A percentile compares a stretch with the other conserved stretches of the same genome.
Evolutionary conservation across 2,888 invertebrate species (phyloP).

Genomic region (Mythimna pallens): DNA sequence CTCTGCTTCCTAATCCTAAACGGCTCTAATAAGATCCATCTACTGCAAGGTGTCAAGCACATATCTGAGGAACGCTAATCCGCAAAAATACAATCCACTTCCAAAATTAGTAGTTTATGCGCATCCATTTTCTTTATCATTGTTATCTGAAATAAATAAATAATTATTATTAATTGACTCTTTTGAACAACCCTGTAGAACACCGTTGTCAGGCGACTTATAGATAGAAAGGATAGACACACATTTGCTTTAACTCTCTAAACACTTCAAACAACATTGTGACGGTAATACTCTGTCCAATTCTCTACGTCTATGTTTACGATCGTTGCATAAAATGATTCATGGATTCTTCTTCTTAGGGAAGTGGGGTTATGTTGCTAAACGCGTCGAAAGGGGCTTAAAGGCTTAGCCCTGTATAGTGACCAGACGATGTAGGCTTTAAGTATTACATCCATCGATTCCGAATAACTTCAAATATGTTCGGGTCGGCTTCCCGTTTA

Average conservation of each 20-base stretch:
- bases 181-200: too few species aligned
- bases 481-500: constrained; percentile 12
- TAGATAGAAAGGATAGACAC: too few species aligned
- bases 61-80: too few species aligned
- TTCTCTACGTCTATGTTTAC: background rate
- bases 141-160: too few species aligned
- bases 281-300: background rate
- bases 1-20: too few species aligned
- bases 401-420: background rate
- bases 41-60: too few species aligned
- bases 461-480: constrained; percentile 33
- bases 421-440: constrained; percentile 1
- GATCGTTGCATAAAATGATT: constrained; percentile 40
- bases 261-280: background rate
- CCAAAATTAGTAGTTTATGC: too few species aligned
- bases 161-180: too few species aligned
- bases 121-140: too few species aligned
- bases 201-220: too few species aligned
- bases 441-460: constrained; percentile 25
- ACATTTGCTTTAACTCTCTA: background rate
- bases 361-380: constrained; percentile 31
- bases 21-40: too few species aligned
- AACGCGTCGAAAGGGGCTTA: constrained; percentile 25
- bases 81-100: too few species aligned
- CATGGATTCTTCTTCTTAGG: constrained; percentile 56